Conservation (phyloP, 35 echinoderm and acorn worm genomes). For the Patiria miniata region DNA sequence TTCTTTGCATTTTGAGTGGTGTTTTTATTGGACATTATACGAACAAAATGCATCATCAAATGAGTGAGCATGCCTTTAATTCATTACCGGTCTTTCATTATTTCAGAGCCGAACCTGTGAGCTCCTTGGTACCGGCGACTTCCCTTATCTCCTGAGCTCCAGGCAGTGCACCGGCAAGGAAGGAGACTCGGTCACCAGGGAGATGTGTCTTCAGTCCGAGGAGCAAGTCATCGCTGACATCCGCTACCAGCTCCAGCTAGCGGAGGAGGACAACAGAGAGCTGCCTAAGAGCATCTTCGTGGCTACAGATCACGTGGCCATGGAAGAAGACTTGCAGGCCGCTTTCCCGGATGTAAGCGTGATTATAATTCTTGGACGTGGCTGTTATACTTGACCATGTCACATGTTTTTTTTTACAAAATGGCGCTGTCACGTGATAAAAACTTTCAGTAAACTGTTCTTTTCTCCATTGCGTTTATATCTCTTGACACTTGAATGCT, state of each 20-base stretch:
- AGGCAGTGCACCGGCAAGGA: conserved; percentile 74
- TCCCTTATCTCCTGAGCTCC: conserved; percentile 78
- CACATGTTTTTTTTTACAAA: too few species aligned
- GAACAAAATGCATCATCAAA: too few species aligned
- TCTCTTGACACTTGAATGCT: too few species aligned
- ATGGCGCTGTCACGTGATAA: too few species aligned
- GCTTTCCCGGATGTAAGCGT: conserved; percentile 83
- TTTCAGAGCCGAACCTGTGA: conserved; percentile 87
- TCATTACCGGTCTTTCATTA: background rate
- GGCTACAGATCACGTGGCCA: conserved; percentile 91
- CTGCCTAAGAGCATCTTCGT: conserved; percentile 76
- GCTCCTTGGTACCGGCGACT: conserved; percentile 48
- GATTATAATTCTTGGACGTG: background rate
- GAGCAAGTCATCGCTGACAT: conserved; percentile 84
- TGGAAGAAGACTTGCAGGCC: conserved; percentile 85
- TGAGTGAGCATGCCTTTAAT: too few species aligned
- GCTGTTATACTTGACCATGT: too few species aligned
- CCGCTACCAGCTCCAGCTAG: background rate
- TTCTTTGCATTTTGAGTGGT: too few species aligned
- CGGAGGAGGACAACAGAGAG: conserved; percentile 25
- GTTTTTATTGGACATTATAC: too few species aligned
- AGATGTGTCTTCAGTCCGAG: conserved; percentile 92
- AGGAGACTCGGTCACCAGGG: conserved; percentile 41
- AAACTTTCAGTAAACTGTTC: too few species aligned
- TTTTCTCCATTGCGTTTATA: too few species aligned